Base-by-base conservation (phyloP, 1,140 invertebrate genomes). In the Physella acuta region DNA sequence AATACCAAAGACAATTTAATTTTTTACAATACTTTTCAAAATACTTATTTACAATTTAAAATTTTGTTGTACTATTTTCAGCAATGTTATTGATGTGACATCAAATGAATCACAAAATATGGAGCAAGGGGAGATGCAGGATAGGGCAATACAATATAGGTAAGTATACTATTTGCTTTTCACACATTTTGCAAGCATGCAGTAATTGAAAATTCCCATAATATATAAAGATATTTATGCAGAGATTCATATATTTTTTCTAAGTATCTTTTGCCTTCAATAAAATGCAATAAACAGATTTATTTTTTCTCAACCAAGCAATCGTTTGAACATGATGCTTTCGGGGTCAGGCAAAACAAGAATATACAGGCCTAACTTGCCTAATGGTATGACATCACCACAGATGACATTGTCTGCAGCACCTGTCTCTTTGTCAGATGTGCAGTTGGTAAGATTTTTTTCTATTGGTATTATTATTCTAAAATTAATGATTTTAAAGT, bases 361-460 rank as follows among this genome's bases (percentile, higher is more conserved):
- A 31, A 72, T 71, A 5, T 84, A 73, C 84, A 83, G 80, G 75
- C 85, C 69, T 52, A 53, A 58, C n/a, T 56, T 86, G 80, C 52
- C 82, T 52, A 71, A 80, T 79, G 90, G 90, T 82, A 86, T 90
- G 60, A 87, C 89, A 59, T 85, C 86, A 33, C 87, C 89, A 61
- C 89, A 90, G 72, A 87, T 84, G 79, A 74, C 88, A 44, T 79
- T 90, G 24, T 81, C 87, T 39, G 81, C 85, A 24, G 86, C 86
- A 59, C 85, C 89, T 28, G 81, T 90, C 59, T 77, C 83, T 60
- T 28, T 73, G 67, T 81, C 79, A 67, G 89, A 90, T 83, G 76
- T 87, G 34, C 83, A 85, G 74, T 80, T 90, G 82, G 89, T 90
- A 86, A 87, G 83, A 79, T 1, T 49, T 5, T n/a, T n/a, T n/a